Base-by-base conservation (phyloP, 2,888 invertebrate genomes). In the Melanophora roralis region DNA sequence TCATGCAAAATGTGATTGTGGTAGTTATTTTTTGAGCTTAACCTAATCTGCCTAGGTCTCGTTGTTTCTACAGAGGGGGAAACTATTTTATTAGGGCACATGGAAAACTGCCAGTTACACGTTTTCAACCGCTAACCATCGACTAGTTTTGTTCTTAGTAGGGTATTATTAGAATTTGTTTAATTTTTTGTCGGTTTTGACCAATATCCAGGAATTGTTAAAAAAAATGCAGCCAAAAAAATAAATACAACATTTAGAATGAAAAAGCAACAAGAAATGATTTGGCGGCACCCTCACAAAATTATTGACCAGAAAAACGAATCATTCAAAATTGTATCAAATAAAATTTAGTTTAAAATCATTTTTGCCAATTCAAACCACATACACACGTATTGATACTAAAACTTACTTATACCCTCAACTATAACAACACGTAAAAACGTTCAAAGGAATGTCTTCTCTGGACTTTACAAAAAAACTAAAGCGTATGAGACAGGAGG, bases 281-380 rank as follows among this genome's bases (percentile, higher is more conserved):
- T 84, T 84, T 86, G 87, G 86, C 87, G 87, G 87, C 87, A 87
- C 87, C 87, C 87, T 87, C 87, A 85, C 88, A 87, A 87, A 87
- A 87, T 87, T 88, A 88, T 87, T 87, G 88, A 84, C 83, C 86
- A 85, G 82, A 81, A 78, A 72, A 81, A 78, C 83, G 80, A 82
- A 81, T 76, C 79, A 82, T 84, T 83, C 83, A 82, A 75, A 69
- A 74, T 71, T 68, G 82, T 84, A 83, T 83, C 83, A 81, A 79
- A 80, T 69, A 64, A 72, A 69, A 71, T 68, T 77, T 65, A 16
- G 38, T 5, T 5, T 5, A 55, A 67, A 60, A 62, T 65, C 47
- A 69, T 78, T 69, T 59, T 59, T 45, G 36, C 23, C 71, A 72
- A 53, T 21, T 60, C 43, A 43, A 32, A 43, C 34, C 40, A 53